Percentiles rank a stretch among this genome's conserved stretches.
These are phyloP conservation scores for Callitettix versicolor DNA, from an alignment of 1,140 invertebrate species.

Conservation along the genomic window DNA sequence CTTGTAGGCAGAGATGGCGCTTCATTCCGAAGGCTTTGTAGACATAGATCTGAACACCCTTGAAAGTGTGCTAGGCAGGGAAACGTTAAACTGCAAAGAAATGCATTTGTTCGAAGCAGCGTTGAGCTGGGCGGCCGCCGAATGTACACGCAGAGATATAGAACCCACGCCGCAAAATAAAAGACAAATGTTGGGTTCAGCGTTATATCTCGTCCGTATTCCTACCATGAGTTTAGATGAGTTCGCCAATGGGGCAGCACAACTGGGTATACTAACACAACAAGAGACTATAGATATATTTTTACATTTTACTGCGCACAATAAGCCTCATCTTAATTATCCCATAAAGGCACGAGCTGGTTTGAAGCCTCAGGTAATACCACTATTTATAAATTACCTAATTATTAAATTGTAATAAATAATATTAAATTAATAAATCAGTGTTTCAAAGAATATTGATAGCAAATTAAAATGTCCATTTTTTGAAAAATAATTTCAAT, in stretches of 20 bases:
- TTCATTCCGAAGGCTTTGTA: slow-evolving; percentile 84
- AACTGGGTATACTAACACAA: slow-evolving; percentile 74
- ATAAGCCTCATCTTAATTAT: slow-evolving; percentile 72
- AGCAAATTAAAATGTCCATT: too few species aligned
- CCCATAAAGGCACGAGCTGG: slow-evolving; percentile 70
- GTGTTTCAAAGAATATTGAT: too few species aligned
- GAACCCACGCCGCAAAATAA: slow-evolving; percentile 52
- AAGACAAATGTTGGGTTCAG: slow-evolving; percentile 59
- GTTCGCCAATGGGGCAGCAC: slow-evolving; percentile 82
- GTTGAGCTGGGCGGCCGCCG: slow-evolving; percentile 78
- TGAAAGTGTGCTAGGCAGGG: slow-evolving; percentile 73
- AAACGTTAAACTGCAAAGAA: slow-evolving; percentile 86
- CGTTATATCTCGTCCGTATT: slow-evolving; percentile 75
- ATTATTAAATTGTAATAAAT: not conserved
- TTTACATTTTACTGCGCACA: slow-evolving; percentile 73
- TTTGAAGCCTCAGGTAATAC: slow-evolving; percentile 69
- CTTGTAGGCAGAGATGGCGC: slow-evolving; percentile 80
- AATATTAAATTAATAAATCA: not conserved
- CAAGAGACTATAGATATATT: slow-evolving; percentile 89
- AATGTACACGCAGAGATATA: slow-evolving; percentile 68
- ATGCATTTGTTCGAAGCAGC: slow-evolving; percentile 81
- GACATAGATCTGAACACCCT: slow-evolving; percentile 84
- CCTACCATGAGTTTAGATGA: slow-evolving; percentile 85
- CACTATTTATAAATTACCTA: not conserved
- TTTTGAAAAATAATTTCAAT: too few species aligned